Evolutionary conservation across 2,797 vertebrate species (phyloP).

Genomic region (Apodemus agrarius): DNA sequence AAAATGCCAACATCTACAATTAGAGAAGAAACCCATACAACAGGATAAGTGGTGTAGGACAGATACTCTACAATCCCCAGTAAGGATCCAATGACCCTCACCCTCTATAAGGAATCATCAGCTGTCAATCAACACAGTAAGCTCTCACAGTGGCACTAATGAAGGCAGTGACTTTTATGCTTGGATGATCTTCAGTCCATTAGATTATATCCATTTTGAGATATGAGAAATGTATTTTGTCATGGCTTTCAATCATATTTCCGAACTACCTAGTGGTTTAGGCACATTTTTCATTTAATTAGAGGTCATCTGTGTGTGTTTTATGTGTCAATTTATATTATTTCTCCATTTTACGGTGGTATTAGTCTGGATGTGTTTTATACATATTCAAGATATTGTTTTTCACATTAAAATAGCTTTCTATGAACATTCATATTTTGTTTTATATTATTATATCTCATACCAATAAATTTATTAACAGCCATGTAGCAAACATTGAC

Average conservation of each 20-base stretch:
- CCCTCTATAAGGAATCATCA: background rate
- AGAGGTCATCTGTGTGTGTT: background rate
- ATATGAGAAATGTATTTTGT: background rate
- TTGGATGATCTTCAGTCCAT: background rate
- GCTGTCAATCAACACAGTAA: background rate
- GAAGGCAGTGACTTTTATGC: no score
- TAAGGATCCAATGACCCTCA: background rate
- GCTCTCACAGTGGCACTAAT: no score
- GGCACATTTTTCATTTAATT: background rate
- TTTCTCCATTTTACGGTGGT: background rate
- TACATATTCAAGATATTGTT: background rate
- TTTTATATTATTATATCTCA: background rate
- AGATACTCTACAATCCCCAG: no score
- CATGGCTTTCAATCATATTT: background rate
- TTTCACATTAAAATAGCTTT: background rate
- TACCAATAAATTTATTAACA: background rate
- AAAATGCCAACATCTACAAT: background rate
- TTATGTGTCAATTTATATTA: background rate
- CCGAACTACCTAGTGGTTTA: background rate
- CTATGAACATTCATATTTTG: background rate
- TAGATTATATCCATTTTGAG: background rate
- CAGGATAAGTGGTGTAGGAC: accelerated
- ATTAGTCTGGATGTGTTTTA: background rate
- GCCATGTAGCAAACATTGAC: background rate
- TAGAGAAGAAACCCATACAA: background rate